A percentile compares a stretch with the other conserved stretches of the same genome.
Conservation (phyloP, 1,140 invertebrate species). For the Copidosoma floridanum region DNA sequence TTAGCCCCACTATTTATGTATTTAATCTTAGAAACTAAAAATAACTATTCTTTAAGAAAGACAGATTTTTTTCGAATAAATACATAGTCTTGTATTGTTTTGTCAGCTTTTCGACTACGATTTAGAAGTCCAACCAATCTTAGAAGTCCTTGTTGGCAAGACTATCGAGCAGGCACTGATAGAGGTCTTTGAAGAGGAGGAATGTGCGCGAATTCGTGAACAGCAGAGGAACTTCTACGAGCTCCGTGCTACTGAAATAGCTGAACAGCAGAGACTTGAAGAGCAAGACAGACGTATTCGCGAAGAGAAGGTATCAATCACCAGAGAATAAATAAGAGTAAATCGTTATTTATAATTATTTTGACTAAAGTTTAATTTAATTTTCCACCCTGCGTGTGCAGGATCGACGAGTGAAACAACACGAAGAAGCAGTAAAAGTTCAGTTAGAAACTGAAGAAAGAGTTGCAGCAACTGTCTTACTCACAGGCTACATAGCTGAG, state of each 20-base stretch:
- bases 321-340: neutral
- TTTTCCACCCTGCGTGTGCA: constrained; percentile 38
- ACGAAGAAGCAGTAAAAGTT: constrained; percentile 56
- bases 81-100: too few relatives aligned
- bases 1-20: too few relatives aligned
- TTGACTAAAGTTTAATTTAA: too few relatives aligned
- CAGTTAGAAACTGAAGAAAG: constrained; percentile 75
- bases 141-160: constrained; percentile 84
- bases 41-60: too few relatives aligned
- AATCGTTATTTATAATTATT: neutral
- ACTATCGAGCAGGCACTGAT: constrained; percentile 83
- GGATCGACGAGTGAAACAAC: constrained; percentile 61
- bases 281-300: constrained; percentile 68
- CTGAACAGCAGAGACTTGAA: constrained; percentile 72
- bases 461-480: constrained; percentile 75
- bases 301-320: constrained; percentile 58
- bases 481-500: constrained; percentile 81
- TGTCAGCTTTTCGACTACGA: constrained; percentile 89
- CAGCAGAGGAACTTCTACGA: constrained; percentile 78
- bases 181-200: constrained; percentile 79
- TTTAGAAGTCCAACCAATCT: constrained; percentile 80
- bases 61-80: too few relatives aligned
- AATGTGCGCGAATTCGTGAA: constrained; percentile 68
- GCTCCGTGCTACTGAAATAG: constrained; percentile 74
- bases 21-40: too few relatives aligned